These are phyloP conservation scores for Rhimphoctona megacephalus DNA, from an alignment of 2,888 invertebrate genomes.

Conservation along the genomic window DNA sequence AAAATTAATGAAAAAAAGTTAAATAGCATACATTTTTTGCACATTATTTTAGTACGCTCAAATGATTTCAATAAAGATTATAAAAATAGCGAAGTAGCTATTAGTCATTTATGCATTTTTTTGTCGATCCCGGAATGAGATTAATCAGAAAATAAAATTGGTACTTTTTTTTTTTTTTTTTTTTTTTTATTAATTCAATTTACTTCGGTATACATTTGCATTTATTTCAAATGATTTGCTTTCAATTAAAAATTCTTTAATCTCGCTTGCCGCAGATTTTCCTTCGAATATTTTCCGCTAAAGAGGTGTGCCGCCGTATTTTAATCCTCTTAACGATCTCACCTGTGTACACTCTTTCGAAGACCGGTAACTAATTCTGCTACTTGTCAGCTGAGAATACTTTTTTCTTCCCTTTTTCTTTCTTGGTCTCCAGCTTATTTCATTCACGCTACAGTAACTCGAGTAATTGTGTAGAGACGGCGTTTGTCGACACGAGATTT, in stretches of 20 bases:
- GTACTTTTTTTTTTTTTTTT: not conserved
- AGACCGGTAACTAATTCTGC: not conserved
- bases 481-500: constrained; percentile 42
- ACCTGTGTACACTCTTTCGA: not conserved
- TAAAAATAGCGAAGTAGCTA: no score
- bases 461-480: constrained; percentile 37
- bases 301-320: constrained; percentile 10
- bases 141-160: not conserved
- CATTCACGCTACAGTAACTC: constrained; percentile 43
- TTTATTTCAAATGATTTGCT: not conserved
- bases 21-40: no score
- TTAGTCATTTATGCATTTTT: not conserved
- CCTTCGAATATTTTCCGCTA: constrained; percentile 1
- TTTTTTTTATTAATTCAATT: not conserved
- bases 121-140: not conserved
- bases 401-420: not conserved
- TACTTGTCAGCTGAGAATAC: not conserved
- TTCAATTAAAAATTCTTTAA: constrained; percentile 4
- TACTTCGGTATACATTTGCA: not conserved
- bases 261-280: not conserved
- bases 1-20: no score
- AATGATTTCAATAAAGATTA: no score
- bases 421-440: constrained; percentile 12
- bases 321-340: constrained; percentile 32
- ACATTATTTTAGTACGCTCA: no score